These are phyloP conservation scores for Campopleginae sp. DNA, from an alignment of 2,888 invertebrate species.

Conservation along the genomic window DNA sequence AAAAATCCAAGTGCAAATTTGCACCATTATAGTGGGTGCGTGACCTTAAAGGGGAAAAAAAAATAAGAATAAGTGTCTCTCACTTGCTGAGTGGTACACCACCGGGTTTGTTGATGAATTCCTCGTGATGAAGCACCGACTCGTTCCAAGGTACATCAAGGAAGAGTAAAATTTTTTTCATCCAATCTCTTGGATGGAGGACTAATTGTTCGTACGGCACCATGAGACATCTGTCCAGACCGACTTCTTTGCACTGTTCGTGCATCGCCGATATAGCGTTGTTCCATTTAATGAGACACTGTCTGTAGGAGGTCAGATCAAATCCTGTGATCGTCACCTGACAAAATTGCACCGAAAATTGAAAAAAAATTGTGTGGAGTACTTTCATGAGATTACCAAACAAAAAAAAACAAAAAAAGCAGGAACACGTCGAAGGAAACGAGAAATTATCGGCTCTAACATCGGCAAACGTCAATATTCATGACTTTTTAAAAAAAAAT, in stretches of 20 bases:
- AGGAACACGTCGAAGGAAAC: too few relatives aligned
- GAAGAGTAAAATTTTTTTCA: slow-evolving; percentile 94
- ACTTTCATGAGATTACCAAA: too few relatives aligned
- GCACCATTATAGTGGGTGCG: too few relatives aligned
- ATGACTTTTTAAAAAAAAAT: too few relatives aligned
- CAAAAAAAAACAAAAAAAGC: too few relatives aligned
- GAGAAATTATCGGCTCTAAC: too few relatives aligned
- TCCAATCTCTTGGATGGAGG: slow-evolving; percentile 95
- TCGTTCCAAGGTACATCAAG: slow-evolving; percentile 97
- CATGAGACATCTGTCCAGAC: slow-evolving; percentile 91
- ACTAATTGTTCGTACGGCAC: slow-evolving; percentile 99
- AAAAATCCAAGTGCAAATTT: too few relatives aligned
- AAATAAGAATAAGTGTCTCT: slow-evolving; percentile 80
- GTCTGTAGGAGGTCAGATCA: slow-evolving; percentile 96
- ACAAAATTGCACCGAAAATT: slow-evolving; percentile 17
- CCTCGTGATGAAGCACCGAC: slow-evolving; percentile 98
- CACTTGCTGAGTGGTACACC: slow-evolving; percentile 98
- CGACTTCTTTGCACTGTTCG: slow-evolving; percentile 94
- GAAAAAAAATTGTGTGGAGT: background rate
- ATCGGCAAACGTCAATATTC: too few relatives aligned
- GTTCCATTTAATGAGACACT: slow-evolving; percentile 99
- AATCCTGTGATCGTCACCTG: slow-evolving; percentile 95
- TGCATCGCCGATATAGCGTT: slow-evolving; percentile 97
- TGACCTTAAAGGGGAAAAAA: too few relatives aligned
- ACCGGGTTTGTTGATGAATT: slow-evolving; percentile 97